These are phyloP conservation scores for Papilio polytes DNA, from an alignment of 1,140 invertebrate genomes.

Conservation along the genomic window DNA sequence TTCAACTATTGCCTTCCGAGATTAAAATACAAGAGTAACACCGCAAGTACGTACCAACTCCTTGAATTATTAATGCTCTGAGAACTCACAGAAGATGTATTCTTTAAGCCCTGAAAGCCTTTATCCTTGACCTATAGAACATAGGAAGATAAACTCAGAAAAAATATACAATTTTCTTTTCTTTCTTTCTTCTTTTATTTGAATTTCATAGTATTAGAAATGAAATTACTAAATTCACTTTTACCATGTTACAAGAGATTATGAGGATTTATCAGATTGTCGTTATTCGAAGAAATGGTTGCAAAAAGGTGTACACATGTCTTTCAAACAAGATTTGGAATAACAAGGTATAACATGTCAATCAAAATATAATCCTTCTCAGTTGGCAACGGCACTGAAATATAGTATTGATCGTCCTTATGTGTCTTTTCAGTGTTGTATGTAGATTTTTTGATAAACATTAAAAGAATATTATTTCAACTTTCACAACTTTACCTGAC, in stretches of 20 bases:
- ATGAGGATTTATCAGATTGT: neutral
- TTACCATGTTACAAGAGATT: neutral
- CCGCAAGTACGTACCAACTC: neutral
- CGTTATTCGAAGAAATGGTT: neutral
- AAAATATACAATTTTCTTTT: too few relatives aligned
- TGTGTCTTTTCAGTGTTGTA: neutral
- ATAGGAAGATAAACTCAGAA: neutral
- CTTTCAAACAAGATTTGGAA: neutral
- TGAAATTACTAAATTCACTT: neutral
- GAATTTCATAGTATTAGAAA: neutral
- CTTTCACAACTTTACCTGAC: conserved; percentile 15
- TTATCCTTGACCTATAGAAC: neutral
- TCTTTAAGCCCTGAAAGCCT: neutral
- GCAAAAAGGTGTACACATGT: conserved; percentile 3
- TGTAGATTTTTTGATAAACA: neutral
- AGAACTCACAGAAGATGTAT: neutral
- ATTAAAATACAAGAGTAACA: conserved; percentile 16
- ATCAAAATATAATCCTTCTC: neutral
- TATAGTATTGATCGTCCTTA: neutral
- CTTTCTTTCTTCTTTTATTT: neutral
- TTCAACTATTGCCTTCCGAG: conserved; percentile 16
- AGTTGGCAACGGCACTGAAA: neutral
- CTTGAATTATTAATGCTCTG: conserved; percentile 22
- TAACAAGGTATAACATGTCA: conserved; percentile 3
- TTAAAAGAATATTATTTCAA: neutral